phyloP scores from a whole-genome alignment of 2,113 vertebrate species.

The Callipepla squamata region DNA sequence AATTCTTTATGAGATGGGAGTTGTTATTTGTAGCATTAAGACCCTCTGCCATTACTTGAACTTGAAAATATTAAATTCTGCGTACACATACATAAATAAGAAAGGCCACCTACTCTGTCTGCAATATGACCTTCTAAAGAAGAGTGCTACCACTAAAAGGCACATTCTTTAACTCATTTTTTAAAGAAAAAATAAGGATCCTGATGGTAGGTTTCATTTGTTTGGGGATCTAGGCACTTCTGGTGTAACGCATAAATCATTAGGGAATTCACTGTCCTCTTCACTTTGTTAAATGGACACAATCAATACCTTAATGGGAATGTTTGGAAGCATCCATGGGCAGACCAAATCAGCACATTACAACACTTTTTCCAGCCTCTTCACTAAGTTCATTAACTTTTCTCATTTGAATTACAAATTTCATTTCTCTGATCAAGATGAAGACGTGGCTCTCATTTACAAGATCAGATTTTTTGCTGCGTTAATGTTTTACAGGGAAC shows the following conservation, averaged over 20 bases:
- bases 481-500: conserved; percentile 72
- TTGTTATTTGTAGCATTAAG: background rate
- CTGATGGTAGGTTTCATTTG: background rate
- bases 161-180: background rate
- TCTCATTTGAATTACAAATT: conserved; percentile 81
- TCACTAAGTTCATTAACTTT: conserved; percentile 79
- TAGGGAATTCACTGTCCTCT: conserved; percentile 42
- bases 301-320: conserved; percentile 77
- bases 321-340: conserved; percentile 70
- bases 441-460: conserved; percentile 72
- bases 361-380: conserved; percentile 61
- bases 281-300: conserved; percentile 65
- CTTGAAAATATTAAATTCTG: background rate
- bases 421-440: conserved; percentile 69
- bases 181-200: conserved; percentile 7
- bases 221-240: background rate
- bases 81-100: background rate
- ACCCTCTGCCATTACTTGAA: background rate
- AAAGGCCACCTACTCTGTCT: background rate
- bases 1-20: background rate
- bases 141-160: background rate
- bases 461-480: conserved; percentile 66
- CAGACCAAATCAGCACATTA: conserved; percentile 73
- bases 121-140: background rate
- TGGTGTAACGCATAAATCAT: conserved; percentile 46